A percentile compares a stretch with the other conserved stretches of the same genome.
phyloP scores from a whole-genome alignment of 2,888 invertebrate genomes.

The Norana najaformis region DNA sequence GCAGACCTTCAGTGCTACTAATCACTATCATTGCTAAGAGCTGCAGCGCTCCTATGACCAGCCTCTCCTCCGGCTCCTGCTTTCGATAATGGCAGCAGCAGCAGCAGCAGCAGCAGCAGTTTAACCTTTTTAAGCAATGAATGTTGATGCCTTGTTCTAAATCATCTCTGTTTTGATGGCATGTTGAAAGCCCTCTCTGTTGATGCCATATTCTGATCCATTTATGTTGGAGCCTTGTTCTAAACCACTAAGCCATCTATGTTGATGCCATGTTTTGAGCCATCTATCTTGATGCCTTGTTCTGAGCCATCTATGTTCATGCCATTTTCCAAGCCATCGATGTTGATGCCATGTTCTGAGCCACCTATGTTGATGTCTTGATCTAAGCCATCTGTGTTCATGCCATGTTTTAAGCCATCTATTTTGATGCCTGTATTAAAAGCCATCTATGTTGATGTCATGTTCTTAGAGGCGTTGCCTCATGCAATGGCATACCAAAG shows the following conservation, averaged over 20 bases:
- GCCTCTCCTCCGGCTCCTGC: no score
- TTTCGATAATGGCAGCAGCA: no score
- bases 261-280: no score
- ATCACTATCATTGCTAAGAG: no score
- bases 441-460: neutral
- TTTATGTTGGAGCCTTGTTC: neutral
- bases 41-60: no score
- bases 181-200: no score
- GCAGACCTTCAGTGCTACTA: no score
- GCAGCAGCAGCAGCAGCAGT: no score
- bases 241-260: neutral
- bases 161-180: no score
- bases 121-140: no score
- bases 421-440: neutral
- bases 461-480: neutral
- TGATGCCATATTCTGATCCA: no score
- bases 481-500: neutral
- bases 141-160: no score
- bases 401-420: neutral
- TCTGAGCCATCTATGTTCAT: neutral
- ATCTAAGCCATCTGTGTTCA: neutral
- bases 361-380: neutral
- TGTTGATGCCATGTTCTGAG: neutral
- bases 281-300: neutral
- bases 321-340: neutral